Evolutionary conservation across 2,888 invertebrate species (phyloP).

Genomic region (Lasius fuliginosus): DNA sequence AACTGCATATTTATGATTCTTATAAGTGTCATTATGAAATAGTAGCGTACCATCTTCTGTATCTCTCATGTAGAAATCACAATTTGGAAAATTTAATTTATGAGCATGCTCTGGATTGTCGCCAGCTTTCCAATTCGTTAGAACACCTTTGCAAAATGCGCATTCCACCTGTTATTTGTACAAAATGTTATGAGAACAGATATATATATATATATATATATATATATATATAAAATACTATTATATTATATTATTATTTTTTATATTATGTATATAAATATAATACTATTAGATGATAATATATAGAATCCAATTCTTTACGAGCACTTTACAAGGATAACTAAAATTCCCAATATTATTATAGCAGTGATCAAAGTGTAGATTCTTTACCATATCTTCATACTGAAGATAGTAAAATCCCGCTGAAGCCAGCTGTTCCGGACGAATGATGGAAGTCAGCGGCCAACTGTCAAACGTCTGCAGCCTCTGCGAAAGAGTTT

Average conservation of each 20-base stretch:
- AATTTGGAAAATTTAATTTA: constrained; percentile 88
- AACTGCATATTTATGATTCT: constrained; percentile 10
- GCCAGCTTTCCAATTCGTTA: constrained; percentile 89
- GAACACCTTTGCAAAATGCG: constrained; percentile 92
- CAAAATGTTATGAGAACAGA: constrained; percentile 19
- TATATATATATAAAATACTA: too few species aligned
- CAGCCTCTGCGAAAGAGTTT: constrained; percentile 89
- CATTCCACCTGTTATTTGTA: constrained; percentile 89
- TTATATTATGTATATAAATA: background rate
- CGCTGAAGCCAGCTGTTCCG: constrained; percentile 92
- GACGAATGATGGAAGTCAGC: constrained; percentile 88
- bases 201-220: background rate
- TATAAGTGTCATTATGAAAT: constrained; percentile 26
- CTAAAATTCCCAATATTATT: too few species aligned
- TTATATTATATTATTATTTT: too few species aligned
- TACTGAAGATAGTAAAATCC: constrained; percentile 94
- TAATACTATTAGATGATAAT: background rate
- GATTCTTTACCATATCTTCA: constrained; percentile 88
- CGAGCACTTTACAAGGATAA: background rate
- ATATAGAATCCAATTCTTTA: background rate
- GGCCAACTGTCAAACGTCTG: constrained; percentile 93
- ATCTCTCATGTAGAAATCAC: constrained; percentile 86
- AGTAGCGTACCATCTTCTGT: constrained; percentile 72
- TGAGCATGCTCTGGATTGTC: constrained; percentile 91
- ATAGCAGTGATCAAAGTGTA: background rate